Base-by-base conservation (phyloP, 2,888 invertebrate genomes). In the Micropterix aruncella region DNA sequence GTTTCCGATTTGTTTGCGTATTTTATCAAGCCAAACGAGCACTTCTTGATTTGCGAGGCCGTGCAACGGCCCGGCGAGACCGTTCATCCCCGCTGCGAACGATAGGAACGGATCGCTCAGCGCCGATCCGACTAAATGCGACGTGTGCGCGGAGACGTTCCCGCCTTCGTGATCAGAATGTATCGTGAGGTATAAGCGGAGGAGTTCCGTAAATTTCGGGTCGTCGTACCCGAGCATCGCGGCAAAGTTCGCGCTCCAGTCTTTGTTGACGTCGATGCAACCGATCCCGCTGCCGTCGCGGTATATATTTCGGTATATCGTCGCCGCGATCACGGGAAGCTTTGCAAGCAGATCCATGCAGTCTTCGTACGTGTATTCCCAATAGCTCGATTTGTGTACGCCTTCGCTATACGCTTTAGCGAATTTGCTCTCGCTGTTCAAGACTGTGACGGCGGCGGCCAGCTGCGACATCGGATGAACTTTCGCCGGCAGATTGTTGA, bases 151-250 rank as follows among this genome's bases (percentile, higher is more conserved):
- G 5, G 91, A 92, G 3, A 96, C 95, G 62, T 95, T 95, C 54
- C 95, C 94, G 53, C 94, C 93, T 66, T 95, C 94, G 67, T 95
- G 94, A 63, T 95, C 94, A 70, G 88, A 88, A 75, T 94, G 93
- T 56, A 94, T 92, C 47, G 92, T 91, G 52, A 95, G 78, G 66
- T 95, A 95, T 19, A 95, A 74, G 45, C 95, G 75, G 85, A 95
- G 83, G 43, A 95, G 77, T 65, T 95, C 95, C 41, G 83, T 82
- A 68, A 95, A 95, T 54, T 79, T 60, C 2, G 80, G 74, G 58
- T 88, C 79, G 52, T 89, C 83, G 64, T 84, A 94, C 46, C 94
- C 94, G 50, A 96, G 74, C 92, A 94, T 93, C 52, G 77, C 77
- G 51, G 85, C 77, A 68, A 93, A 95, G 71, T 95, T 95, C 61